These are phyloP conservation scores for Elgonia sp. DNA, from an alignment of 2,888 invertebrate genomes.

Conservation along the genomic window DNA sequence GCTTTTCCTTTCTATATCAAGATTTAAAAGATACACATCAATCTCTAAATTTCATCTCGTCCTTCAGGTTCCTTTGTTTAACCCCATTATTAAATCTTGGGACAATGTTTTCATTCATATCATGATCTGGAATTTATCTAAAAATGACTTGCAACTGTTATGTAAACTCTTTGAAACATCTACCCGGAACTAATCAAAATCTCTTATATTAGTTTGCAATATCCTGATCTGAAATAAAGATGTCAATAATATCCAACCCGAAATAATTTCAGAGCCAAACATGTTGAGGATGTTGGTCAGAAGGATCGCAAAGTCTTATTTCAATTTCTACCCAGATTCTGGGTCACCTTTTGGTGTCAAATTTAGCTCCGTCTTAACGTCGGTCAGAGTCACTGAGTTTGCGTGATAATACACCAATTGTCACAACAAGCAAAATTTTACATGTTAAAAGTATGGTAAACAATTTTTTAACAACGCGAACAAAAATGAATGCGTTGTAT, in stretches of 20 bases:
- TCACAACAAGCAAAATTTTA: neutral
- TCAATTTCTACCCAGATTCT: constrained; percentile 66
- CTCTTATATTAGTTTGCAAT: constrained; percentile 38
- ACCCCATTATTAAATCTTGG: constrained; percentile 63
- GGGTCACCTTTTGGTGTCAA: constrained; percentile 72
- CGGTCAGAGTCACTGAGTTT: constrained; percentile 43
- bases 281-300: constrained; percentile 54
- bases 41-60: constrained; percentile 67
- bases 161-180: constrained; percentile 35
- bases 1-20: constrained; percentile 71
- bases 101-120: constrained; percentile 47
- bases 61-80: constrained; percentile 64
- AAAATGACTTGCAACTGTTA: constrained; percentile 66
- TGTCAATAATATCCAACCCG: constrained; percentile 47
- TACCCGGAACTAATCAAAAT: constrained; percentile 57
- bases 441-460: neutral
- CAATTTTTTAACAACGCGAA: too few species aligned
- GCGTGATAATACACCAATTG: constrained; percentile 50
- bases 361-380: constrained; percentile 61
- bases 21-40: constrained; percentile 67
- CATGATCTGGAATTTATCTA: constrained; percentile 52
- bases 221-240: constrained; percentile 27
- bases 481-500: too few species aligned
- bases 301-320: constrained; percentile 59
- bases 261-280: constrained; percentile 10